Evolutionary conservation across 1,140 invertebrate species (phyloP).

Genomic region (Drosophila arawakana): DNA sequence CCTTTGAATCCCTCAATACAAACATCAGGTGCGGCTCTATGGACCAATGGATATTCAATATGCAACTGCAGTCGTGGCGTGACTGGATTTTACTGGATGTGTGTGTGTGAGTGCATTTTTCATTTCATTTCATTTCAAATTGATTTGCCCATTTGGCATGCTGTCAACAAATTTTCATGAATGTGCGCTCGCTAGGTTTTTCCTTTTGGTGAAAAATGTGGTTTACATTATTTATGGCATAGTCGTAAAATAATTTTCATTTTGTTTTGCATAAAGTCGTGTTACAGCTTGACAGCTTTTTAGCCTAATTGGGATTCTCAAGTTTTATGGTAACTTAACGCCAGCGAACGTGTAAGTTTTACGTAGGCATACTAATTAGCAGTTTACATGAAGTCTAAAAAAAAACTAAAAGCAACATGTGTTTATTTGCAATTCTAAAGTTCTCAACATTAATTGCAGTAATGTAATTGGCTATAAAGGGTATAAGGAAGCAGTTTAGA

Average conservation of each 20-base stretch:
- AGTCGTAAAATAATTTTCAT: constrained; percentile 40
- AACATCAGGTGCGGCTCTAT: constrained; percentile 27
- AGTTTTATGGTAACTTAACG: background rate
- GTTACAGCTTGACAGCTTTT: constrained; percentile 16
- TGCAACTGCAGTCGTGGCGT: constrained; percentile 1
- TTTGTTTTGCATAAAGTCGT: constrained; percentile 10
- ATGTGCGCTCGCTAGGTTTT: constrained; percentile 26
- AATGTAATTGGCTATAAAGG: no score
- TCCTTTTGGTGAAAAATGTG: constrained; percentile 41
- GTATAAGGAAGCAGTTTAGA: no score
- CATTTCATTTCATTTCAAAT: constrained; percentile 43
- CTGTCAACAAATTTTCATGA: constrained; percentile 51
- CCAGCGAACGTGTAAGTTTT: background rate
- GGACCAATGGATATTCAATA: constrained; percentile 23
- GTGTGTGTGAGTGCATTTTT: constrained; percentile 2
- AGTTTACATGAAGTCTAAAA: background rate
- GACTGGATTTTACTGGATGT: constrained; percentile 15
- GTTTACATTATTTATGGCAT: constrained; percentile 38
- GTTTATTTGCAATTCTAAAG: no score
- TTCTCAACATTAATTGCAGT: no score
- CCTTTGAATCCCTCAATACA: background rate
- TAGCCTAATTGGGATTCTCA: constrained; percentile 11
- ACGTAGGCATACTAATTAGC: background rate
- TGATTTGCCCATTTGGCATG: constrained; percentile 47
- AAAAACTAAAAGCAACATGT: background rate